Conservation (phyloP, 2,797 vertebrate genomes). For the Poecilia velifera region DNA sequence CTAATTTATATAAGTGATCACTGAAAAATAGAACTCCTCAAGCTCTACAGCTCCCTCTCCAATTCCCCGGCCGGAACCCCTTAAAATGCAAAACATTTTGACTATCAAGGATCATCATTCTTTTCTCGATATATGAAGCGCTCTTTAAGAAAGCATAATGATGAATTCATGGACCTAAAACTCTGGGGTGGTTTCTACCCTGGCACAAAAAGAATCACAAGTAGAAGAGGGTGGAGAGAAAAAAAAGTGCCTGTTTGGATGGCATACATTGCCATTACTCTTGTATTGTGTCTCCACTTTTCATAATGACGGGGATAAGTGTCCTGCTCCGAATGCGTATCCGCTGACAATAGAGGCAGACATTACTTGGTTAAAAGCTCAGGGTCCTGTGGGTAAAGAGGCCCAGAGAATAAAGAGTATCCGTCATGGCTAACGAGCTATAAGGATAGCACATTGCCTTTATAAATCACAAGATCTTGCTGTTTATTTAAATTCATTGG, state of each 20-base stretch:
- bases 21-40: slow-evolving; percentile 74
- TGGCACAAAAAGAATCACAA: slow-evolving; percentile 53
- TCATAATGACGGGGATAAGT: slow-evolving; percentile 88
- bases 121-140: slow-evolving; percentile 78
- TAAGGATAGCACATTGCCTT: slow-evolving; percentile 94
- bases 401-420: slow-evolving; percentile 92
- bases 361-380: slow-evolving; percentile 90
- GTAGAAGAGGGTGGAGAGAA: slow-evolving; percentile 56
- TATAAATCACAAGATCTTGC: slow-evolving; percentile 98
- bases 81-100: slow-evolving; percentile 87
- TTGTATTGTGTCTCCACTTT: slow-evolving; percentile 86
- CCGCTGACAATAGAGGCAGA: slow-evolving; percentile 85
- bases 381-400: slow-evolving; percentile 90
- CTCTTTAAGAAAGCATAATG: slow-evolving; percentile 83
- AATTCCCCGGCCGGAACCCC: slow-evolving; percentile 77
- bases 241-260: slow-evolving; percentile 85
- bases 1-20: slow-evolving; percentile 81
- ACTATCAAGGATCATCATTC: slow-evolving; percentile 83
- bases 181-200: slow-evolving; percentile 80
- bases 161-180: slow-evolving; percentile 82
- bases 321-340: slow-evolving; percentile 82
- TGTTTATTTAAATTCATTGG: slow-evolving; percentile 99
- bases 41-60: slow-evolving; percentile 50
- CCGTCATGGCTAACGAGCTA: slow-evolving; percentile 99
- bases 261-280: slow-evolving; percentile 85